Conservation (phyloP, 2,113 vertebrate species). For the Hucho hucho region DNA sequence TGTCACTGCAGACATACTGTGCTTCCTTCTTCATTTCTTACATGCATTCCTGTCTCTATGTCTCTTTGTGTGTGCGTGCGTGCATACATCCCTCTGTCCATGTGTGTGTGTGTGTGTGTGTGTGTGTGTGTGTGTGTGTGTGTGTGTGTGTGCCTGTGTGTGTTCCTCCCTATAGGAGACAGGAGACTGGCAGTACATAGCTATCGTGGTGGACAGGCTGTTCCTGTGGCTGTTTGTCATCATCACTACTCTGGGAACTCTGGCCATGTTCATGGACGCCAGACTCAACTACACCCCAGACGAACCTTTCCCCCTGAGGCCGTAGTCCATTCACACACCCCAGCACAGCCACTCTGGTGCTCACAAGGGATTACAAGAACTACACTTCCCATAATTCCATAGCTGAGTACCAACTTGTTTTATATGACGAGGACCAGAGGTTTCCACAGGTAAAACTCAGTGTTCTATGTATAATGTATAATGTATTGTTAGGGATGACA, state of each 20-base stretch:
- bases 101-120: no score
- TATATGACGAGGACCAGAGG: no score
- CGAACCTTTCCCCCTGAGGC: conserved; percentile 79
- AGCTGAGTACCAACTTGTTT: background rate
- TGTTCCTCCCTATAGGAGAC: conserved; percentile 74
- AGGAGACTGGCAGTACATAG: conserved; percentile 90
- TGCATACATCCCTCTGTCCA: background rate
- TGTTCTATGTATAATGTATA: no score
- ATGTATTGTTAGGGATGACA: background rate
- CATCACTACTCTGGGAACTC: conserved; percentile 87
- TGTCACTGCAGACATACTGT: conserved; percentile 27
- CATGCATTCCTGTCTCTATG: no score
- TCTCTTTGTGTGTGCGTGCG: no score
- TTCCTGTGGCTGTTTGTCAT: conserved; percentile 88
- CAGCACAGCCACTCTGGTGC: background rate
- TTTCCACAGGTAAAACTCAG: no score
- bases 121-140: background rate
- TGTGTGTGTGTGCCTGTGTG: conserved; percentile 25
- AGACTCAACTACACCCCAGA: conserved; percentile 83
- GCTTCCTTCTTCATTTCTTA: background rate
- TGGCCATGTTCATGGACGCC: conserved; percentile 84
- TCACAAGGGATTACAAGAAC: background rate
- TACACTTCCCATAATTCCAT: conserved; percentile 25
- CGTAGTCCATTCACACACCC: conserved; percentile 23
- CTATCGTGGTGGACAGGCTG: conserved; percentile 87